A percentile compares a stretch with the other conserved stretches of the same genome.
Evolutionary conservation across 2,797 vertebrate species (phyloP).

Genomic region (Garrulus glandarius): DNA sequence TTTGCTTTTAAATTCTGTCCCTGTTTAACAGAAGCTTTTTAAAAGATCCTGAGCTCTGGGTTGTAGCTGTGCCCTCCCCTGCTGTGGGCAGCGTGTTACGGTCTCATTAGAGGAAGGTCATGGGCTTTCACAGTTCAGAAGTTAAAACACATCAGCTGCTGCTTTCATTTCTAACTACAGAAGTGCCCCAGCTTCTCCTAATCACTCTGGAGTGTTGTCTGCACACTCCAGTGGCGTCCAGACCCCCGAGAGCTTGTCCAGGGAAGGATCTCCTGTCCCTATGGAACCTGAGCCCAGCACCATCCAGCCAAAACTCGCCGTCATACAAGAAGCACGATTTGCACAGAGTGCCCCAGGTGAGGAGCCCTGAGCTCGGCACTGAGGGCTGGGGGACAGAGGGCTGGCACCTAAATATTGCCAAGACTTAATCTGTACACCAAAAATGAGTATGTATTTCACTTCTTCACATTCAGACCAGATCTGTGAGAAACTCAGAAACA

Average conservation of each 20-base stretch:
- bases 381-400: neutral
- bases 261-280: constrained; percentile 94
- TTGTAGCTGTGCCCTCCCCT: constrained; percentile 25
- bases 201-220: constrained; percentile 91
- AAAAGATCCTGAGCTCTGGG: neutral
- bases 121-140: neutral
- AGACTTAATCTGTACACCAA: rapidly evolving
- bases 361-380: neutral
- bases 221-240: constrained; percentile 95
- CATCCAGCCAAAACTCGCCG: constrained; percentile 91
- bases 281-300: constrained; percentile 83
- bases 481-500: neutral
- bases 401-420: rapidly evolving
- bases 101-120: neutral
- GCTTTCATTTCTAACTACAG: constrained; percentile 75
- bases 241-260: constrained; percentile 94
- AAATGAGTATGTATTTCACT: rapidly evolving
- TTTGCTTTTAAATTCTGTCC: neutral
- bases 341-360: constrained; percentile 92
- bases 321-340: constrained; percentile 94
- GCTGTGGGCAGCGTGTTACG: neutral
- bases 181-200: constrained; percentile 97
- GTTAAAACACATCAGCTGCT: constrained; percentile 52
- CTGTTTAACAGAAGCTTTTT: neutral
- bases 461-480: neutral